Conservation (phyloP, 2,888 invertebrate genomes). For the Tenthredo amoena region DNA sequence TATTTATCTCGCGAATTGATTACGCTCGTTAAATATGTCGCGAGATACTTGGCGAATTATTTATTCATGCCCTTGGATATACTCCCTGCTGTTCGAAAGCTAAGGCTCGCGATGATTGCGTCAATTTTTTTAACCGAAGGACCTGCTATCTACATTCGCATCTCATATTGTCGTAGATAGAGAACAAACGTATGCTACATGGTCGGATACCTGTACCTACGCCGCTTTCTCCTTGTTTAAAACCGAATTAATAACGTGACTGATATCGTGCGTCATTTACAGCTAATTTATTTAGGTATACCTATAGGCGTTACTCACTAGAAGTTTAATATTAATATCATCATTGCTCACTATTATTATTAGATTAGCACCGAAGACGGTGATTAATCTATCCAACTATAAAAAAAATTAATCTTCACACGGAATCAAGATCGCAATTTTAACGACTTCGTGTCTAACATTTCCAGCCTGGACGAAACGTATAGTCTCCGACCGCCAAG, state of each 20-base stretch:
- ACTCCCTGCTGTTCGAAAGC: slow-evolving; percentile 8
- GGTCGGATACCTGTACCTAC: background rate
- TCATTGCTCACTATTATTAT: slow-evolving; percentile 14
- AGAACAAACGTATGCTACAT: background rate
- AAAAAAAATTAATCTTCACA: background rate
- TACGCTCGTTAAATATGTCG: slow-evolving; percentile 34
- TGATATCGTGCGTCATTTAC: slow-evolving; percentile 1
- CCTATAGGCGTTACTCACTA: background rate
- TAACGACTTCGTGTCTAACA: background rate
- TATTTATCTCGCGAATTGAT: slow-evolving; percentile 43
- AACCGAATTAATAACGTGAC: background rate
- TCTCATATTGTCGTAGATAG: background rate
- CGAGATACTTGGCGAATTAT: slow-evolving; percentile 16
- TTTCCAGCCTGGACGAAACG: background rate
- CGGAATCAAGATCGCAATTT: background rate
- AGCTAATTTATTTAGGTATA: background rate
- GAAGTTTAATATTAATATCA: background rate
- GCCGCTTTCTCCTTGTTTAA: slow-evolving; percentile 11
- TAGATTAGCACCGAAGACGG: background rate
- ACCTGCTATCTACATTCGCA: background rate
- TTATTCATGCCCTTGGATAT: slow-evolving; percentile 34
- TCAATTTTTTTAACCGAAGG: background rate
- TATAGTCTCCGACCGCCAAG: background rate
- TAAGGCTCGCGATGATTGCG: background rate
- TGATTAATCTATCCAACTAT: background rate